These are phyloP conservation scores for Felis chaus DNA, from an alignment of 2,113 vertebrate genomes.

Conservation along the genomic window DNA sequence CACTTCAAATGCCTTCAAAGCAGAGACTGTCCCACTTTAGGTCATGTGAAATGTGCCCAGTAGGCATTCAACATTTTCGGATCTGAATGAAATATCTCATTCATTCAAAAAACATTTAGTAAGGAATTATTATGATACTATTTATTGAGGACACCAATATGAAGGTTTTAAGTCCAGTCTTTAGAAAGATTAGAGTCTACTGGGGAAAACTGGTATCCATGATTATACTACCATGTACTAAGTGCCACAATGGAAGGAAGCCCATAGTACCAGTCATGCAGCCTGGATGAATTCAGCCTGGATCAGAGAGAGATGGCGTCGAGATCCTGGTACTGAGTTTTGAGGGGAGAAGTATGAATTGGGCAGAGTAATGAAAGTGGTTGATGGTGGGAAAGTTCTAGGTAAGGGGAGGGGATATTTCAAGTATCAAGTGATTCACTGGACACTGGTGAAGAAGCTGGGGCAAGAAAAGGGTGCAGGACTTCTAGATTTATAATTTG, in stretches of 20 bases:
- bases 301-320: background rate
- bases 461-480: background rate
- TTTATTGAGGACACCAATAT: background rate
- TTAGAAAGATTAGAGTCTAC: background rate
- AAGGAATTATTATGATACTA: background rate
- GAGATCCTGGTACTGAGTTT: background rate
- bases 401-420: background rate
- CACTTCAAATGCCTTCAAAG: background rate
- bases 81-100: background rate
- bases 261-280: background rate
- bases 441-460: background rate
- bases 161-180: background rate
- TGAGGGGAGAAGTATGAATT: background rate
- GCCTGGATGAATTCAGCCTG: background rate
- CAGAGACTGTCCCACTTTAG: background rate
- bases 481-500: background rate
- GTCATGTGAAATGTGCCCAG: background rate
- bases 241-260: background rate
- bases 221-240: background rate
- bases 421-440: background rate
- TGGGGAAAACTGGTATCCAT: background rate
- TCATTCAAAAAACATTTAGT: conserved; percentile 5
- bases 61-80: background rate
- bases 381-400: background rate
- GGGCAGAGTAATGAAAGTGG: background rate